Evolutionary conservation across 2,797 vertebrate species (phyloP), one percentile per base, ranked within the genome.

Genomic region (Takifugu ocellatus): DNA sequence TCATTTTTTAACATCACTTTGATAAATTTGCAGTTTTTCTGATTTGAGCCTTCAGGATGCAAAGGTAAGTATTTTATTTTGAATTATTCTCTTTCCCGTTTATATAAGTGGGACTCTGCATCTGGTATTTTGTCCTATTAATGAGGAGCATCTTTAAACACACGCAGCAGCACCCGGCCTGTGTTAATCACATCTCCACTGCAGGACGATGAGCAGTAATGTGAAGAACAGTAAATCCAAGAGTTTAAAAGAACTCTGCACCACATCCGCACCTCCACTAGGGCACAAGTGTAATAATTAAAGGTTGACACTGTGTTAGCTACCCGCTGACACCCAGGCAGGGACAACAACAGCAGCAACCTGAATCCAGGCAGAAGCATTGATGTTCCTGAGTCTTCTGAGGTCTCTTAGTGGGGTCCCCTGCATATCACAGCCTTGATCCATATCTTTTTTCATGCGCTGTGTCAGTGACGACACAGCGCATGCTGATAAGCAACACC

Each of bases 391-490:
- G 45, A 49, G 61, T 29, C 52, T 61, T 76, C 77, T 81, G 74
- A 83, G 81, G 82, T 82, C 72, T 85, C 68, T 72, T 55, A 66
- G 68, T 79, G 66, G 74, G 72, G 74, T 81, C 86, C 85, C 80
- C 88, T 91, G 90, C 88, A 91, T 90, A 89, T 91, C 90, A 79
- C 81, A 83, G 70, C 74, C 76, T 72, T 65, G 25, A 57, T 70
- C 67, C 78, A 78, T 50, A 75, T 71, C 60, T 84, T 82, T 71
- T 80, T 51, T 69, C 70, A 59, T 70, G 79, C 79, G 84, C 72
- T 86, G 90, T 92, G 91, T 92, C 89, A 82, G 86, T 88, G 90
- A 92, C 85, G 85, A 92, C 92, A 90, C 88, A 89, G 84, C 91
- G 92, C 92, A 93, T 90, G 87, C 63, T 71, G 61, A 86, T 71